Conservation (phyloP, 2,888 invertebrate species). For the Blera fallax region DNA sequence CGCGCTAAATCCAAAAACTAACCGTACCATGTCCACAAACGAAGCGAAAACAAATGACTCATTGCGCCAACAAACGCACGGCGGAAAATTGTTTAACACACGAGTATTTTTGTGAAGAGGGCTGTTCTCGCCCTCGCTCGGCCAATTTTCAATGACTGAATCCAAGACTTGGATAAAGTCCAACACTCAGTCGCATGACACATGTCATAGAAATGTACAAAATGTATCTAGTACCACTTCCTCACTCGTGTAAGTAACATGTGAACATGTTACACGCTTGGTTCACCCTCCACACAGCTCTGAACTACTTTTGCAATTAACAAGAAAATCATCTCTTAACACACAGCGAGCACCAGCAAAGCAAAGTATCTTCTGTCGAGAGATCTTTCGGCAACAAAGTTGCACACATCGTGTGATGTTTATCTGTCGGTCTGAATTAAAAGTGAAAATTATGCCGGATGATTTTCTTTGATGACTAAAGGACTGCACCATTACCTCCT, state of each 20-base stretch:
- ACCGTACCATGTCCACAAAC: constrained; percentile 3
- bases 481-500: neutral
- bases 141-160: constrained; percentile 32
- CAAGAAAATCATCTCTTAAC: constrained; percentile 13
- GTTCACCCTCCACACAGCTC: neutral
- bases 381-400: constrained; percentile 42
- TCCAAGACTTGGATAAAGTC: constrained; percentile 36
- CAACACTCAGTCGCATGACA: constrained; percentile 54
- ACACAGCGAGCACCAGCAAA: neutral
- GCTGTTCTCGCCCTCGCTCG: neutral
- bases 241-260: constrained; percentile 33
- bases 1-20: neutral
- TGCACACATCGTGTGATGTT: constrained; percentile 29
- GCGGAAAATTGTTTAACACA: constrained; percentile 30
- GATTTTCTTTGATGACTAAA: constrained; percentile 51
- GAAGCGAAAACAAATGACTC: constrained; percentile 37
- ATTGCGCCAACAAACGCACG: constrained; percentile 14
- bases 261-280: constrained; percentile 31
- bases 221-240: constrained; percentile 9
- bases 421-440: constrained; percentile 53
- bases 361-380: neutral
- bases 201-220: constrained; percentile 30
- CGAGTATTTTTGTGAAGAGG: neutral
- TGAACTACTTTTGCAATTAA: constrained; percentile 52
- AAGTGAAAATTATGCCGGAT: constrained; percentile 41